phyloP scores from a whole-genome alignment of 2,888 invertebrate species.

The Galerucella nymphaeae region DNA sequence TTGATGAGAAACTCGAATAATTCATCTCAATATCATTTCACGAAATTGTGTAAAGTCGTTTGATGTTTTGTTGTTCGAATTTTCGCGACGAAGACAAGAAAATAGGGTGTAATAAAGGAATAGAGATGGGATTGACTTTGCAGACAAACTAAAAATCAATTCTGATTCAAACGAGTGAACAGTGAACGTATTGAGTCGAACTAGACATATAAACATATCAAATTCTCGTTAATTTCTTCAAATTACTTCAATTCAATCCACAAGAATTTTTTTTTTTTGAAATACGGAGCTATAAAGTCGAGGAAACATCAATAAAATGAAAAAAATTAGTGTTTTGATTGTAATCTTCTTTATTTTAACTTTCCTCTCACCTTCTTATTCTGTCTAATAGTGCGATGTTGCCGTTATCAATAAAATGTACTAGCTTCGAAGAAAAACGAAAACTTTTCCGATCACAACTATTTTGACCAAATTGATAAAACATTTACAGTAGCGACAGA shows the following conservation, averaged over 20 bases:
- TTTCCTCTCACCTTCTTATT: too few species aligned
- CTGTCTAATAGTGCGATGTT: background rate
- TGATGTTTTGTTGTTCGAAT: background rate
- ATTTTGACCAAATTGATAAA: background rate
- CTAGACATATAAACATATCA: too few species aligned
- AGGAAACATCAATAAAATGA: too few species aligned
- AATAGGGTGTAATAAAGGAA: constrained; percentile 5
- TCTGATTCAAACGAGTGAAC: constrained; percentile 14
- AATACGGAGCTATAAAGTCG: too few species aligned
- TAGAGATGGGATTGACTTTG: constrained; percentile 16
- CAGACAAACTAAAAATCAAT: constrained; percentile 41
- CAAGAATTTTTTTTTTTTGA: too few species aligned
- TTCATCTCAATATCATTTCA: background rate
- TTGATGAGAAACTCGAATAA: background rate
- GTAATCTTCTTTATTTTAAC: too few species aligned
- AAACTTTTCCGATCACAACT: too few species aligned
- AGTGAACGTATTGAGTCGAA: too few species aligned
- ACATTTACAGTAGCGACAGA: background rate
- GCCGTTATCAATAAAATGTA: background rate
- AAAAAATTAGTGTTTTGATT: too few species aligned
- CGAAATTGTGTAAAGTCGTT: background rate
- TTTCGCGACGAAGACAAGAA: background rate
- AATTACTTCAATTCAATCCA: too few species aligned
- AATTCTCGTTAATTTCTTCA: too few species aligned
- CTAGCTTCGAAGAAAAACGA: background rate